A percentile compares a stretch with the other conserved stretches of the same genome.
Evolutionary conservation across 2,113 vertebrate genomes (phyloP).

Genomic region (Uropsilus gracilis): DNA sequence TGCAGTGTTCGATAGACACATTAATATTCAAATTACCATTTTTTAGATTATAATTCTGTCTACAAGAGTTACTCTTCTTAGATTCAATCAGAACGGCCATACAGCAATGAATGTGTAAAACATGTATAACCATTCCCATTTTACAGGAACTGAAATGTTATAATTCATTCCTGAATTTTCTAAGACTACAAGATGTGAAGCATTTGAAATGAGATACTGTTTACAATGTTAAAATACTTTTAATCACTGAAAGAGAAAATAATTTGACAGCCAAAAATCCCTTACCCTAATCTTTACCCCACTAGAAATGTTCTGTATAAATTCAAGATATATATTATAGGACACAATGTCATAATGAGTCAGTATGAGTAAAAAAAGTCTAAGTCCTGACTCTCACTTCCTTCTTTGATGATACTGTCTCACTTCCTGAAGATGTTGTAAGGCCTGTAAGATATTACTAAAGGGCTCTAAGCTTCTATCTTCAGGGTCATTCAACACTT

Average conservation of each 20-base stretch:
- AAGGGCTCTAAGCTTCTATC: not conserved
- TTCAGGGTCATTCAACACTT: not conserved
- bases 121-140: not conserved
- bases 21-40: not conserved
- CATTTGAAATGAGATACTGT: conserved; percentile 2
- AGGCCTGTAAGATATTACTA: not conserved
- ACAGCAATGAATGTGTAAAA: not conserved
- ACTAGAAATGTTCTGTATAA: not conserved
- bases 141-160: not conserved
- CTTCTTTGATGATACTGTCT: conserved; percentile 40
- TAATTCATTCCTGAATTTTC: not conserved
- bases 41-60: not conserved
- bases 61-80: conserved; percentile 29
- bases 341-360: conserved; percentile 61
- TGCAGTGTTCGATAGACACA: not conserved
- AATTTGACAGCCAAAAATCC: not conserved
- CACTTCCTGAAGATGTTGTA: conserved; percentile 67
- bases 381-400: conserved; percentile 75
- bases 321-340: conserved; percentile 25
- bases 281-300: not conserved
- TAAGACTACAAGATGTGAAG: not conserved
- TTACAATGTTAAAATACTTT: not conserved
- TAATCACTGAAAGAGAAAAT: not conserved
- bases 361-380: conserved; percentile 54
- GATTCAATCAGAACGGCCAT: not conserved